A percentile compares a stretch with the other conserved stretches of the same genome.
phyloP scores from a whole-genome alignment of 2,888 invertebrate genomes.

The Macrosiphum euphorbiae region DNA sequence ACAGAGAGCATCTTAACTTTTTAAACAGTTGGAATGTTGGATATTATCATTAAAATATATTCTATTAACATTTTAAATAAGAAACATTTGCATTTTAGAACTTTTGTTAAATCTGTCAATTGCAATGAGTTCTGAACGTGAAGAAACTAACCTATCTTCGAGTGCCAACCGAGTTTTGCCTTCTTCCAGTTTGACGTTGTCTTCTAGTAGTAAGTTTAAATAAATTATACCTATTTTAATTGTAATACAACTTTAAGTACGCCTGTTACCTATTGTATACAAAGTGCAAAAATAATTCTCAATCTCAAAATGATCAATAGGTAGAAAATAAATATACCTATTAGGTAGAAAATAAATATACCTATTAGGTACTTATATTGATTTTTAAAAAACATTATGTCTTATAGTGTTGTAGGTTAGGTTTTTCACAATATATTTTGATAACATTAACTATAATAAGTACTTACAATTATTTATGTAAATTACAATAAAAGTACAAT shows the following conservation, averaged over 20 bases:
- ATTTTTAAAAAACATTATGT: background rate
- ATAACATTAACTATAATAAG: background rate
- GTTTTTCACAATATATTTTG: background rate
- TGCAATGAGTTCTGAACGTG: background rate
- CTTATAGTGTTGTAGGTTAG: too few species aligned
- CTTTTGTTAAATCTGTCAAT: background rate
- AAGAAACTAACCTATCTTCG: background rate
- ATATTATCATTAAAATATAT: background rate
- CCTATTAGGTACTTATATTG: background rate
- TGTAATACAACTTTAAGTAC: background rate
- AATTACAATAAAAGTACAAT: background rate
- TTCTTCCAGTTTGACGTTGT: background rate
- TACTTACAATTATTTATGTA: background rate
- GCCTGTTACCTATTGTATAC: background rate
- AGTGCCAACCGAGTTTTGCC: background rate
- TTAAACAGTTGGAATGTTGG: too few species aligned
- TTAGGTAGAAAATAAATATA: background rate
- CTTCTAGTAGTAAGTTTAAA: conserved; percentile 7
- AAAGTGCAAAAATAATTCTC: background rate
- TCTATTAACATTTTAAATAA: background rate
- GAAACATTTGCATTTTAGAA: background rate
- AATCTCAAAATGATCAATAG: background rate
- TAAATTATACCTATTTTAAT: background rate
- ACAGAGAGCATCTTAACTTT: too few species aligned
- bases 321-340: background rate